Conservation (phyloP, 2,113 vertebrate species). For the Ptilonorhynchus violaceus region DNA sequence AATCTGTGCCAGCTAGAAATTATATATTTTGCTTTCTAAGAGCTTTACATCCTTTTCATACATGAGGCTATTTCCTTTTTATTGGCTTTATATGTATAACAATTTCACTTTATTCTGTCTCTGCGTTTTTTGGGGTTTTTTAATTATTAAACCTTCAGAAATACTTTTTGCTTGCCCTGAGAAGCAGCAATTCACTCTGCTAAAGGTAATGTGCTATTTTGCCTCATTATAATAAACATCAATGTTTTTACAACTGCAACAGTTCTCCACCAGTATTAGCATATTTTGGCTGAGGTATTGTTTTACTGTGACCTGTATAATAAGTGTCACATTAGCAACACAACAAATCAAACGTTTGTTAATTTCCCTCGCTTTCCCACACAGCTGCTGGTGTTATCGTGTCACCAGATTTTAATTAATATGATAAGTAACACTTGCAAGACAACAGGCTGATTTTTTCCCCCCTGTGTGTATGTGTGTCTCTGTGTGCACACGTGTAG, state of each 20-base stretch:
- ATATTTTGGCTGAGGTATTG: conserved; percentile 90
- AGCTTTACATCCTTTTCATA: background rate
- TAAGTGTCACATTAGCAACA: conserved; percentile 99
- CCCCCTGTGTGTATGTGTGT: conserved; percentile 64
- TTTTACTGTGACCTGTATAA: conserved; percentile 97
- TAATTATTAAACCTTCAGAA: conserved; percentile 15
- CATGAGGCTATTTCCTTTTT: background rate
- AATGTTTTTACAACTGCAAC: conserved; percentile 82
- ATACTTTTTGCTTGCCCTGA: background rate
- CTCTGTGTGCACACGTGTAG: conserved; percentile 47
- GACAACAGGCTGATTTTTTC: conserved; percentile 85
- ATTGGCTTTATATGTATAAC: background rate
- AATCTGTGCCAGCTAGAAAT: background rate
- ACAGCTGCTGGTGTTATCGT: conserved; percentile 94
- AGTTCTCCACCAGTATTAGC: conserved; percentile 87
- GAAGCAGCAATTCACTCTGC: conserved; percentile 49
- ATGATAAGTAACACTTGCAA: conserved; percentile 99
- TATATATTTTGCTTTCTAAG: background rate
- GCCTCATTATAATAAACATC: conserved; percentile 75
- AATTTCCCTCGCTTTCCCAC: conserved; percentile 92
- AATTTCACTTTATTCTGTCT: background rate
- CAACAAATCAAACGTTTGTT: conserved; percentile 98
- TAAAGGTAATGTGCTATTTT: conserved; percentile 78
- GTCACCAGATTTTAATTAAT: conserved; percentile 99
- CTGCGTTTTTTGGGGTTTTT: background rate